phyloP scores from a whole-genome alignment of 2,797 vertebrate species.

The Todus mexicanus region DNA sequence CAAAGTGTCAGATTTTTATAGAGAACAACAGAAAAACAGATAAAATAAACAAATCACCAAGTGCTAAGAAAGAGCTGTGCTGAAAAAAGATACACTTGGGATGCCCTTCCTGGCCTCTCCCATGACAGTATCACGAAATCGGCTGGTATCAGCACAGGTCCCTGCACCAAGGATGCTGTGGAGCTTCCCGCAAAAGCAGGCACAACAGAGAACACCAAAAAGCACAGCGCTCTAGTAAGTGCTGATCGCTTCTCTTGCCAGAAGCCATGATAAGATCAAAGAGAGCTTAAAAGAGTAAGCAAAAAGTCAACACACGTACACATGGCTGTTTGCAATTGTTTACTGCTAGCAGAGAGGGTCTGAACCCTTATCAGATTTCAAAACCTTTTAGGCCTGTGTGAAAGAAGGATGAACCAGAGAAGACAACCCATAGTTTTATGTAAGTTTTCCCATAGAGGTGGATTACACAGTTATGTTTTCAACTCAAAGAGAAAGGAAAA shows the following conservation, averaged over 20 bases:
- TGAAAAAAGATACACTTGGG: background rate
- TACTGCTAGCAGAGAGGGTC: background rate
- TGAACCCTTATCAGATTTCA: background rate
- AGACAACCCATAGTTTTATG: background rate
- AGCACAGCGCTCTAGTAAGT: background rate
- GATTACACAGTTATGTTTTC: rapidly evolving
- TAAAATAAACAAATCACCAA: background rate
- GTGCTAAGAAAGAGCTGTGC: background rate
- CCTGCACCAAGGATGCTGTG: background rate
- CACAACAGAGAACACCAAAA: background rate
- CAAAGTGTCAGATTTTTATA: background rate
- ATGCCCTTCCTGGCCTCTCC: background rate
- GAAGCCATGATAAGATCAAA: background rate
- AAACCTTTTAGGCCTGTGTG: background rate
- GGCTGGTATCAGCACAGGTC: rapidly evolving
- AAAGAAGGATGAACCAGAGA: background rate
- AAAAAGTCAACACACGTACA: background rate
- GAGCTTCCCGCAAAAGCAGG: background rate
- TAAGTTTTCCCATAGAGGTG: background rate
- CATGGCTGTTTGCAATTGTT: background rate
- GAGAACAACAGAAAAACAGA: background rate
- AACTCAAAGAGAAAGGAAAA: background rate
- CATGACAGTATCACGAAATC: rapidly evolving
- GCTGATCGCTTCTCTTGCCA: background rate
- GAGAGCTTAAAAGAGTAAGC: background rate